phyloP scores from a whole-genome alignment of 2,113 vertebrate species.

The Anser cygnoides region DNA sequence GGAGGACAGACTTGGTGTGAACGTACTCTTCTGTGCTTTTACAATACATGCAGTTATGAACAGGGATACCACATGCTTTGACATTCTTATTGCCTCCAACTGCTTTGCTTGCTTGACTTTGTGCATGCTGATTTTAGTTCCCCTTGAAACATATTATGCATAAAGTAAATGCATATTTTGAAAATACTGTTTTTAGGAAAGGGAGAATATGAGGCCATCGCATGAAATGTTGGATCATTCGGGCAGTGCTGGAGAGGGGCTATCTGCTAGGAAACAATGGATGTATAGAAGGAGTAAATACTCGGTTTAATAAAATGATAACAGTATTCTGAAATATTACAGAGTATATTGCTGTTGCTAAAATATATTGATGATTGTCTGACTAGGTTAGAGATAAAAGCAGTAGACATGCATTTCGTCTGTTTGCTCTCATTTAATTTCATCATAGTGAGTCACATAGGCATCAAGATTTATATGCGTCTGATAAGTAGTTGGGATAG shows the following conservation, averaged over 20 bases:
- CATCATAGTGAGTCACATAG: slow-evolving; percentile 60
- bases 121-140: background rate
- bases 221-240: background rate
- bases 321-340: slow-evolving; percentile 21
- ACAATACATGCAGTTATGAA: background rate
- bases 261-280: background rate
- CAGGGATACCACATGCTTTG: background rate
- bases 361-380: slow-evolving; percentile 47
- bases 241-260: background rate
- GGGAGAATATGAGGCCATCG: background rate
- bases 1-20: slow-evolving; percentile 47
- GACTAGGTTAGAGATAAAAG: slow-evolving; percentile 52
- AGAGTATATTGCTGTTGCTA: slow-evolving; percentile 24
- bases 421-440: slow-evolving; percentile 61
- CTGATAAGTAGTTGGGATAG: slow-evolving; percentile 48
- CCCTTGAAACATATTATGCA: background rate
- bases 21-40: slow-evolving; percentile 27
- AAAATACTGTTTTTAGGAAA: background rate
- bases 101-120: background rate
- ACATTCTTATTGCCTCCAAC: background rate
- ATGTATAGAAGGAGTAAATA: background rate
- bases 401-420: slow-evolving; percentile 49
- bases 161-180: background rate
- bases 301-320: slow-evolving; percentile 37
- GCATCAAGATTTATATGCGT: slow-evolving; percentile 63